A percentile compares a stretch with the other conserved stretches of the same genome.
Evolutionary conservation across 2,113 vertebrate genomes (phyloP).

Genomic region (Solea senegalensis): DNA sequence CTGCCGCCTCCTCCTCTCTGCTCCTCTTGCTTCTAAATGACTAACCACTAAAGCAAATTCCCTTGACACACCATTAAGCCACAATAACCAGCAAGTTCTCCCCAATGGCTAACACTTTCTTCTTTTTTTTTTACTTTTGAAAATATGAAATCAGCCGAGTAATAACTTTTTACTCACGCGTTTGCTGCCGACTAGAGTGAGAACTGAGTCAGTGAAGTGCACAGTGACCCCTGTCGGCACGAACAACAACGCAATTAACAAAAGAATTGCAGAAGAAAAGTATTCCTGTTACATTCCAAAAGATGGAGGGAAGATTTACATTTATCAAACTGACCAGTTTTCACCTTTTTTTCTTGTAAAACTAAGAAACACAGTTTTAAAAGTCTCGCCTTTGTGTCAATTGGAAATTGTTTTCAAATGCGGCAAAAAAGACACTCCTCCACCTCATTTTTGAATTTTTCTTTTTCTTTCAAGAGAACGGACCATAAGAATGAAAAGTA

Average conservation of each 20-base stretch:
- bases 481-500: neutral
- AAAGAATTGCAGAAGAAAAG: too few species aligned
- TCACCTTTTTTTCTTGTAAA: neutral
- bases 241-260: too few species aligned
- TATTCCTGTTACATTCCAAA: too few species aligned
- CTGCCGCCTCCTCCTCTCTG: slow-evolving; percentile 48
- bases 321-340: neutral
- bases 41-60: slow-evolving; percentile 51
- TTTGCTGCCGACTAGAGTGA: too few species aligned
- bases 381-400: neutral
- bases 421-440: neutral
- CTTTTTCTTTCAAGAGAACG: too few species aligned
- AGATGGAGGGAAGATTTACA: too few species aligned
- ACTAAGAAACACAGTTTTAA: neutral
- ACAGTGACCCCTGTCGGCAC: too few species aligned
- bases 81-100: slow-evolving; percentile 43
- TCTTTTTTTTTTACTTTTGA: neutral
- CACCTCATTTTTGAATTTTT: too few species aligned
- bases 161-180: too few species aligned
- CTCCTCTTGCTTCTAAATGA: slow-evolving; percentile 48
- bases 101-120: slow-evolving; percentile 26
- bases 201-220: too few species aligned
- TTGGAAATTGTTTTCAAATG: neutral
- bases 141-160: too few species aligned
- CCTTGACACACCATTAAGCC: slow-evolving; percentile 17